These are phyloP conservation scores for Limenitis camilla DNA, from an alignment of 2,888 invertebrate species.

Conservation along the genomic window DNA sequence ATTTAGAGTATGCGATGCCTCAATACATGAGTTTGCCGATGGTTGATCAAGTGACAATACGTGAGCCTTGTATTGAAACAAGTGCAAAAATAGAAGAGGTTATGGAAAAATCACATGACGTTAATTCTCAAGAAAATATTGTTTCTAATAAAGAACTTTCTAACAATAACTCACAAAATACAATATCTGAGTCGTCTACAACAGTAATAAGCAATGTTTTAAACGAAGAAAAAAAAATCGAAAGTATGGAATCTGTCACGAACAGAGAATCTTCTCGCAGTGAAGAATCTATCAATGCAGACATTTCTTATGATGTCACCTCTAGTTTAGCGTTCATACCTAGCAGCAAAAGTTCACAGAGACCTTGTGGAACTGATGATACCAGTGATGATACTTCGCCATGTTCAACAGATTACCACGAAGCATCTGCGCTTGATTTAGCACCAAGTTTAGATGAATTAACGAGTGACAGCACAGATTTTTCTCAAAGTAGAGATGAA, in stretches of 20 bases:
- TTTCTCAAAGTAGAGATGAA: conserved; percentile 66
- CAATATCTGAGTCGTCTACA: conserved; percentile 23
- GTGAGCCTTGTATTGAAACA: conserved; percentile 29
- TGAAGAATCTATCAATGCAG: conserved; percentile 62
- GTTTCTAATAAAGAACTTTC: conserved; percentile 1
- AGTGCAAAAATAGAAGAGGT: conserved; percentile 32
- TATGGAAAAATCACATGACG: conserved; percentile 27
- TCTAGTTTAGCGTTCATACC: conserved; percentile 68
- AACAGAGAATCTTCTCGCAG: conserved; percentile 54
- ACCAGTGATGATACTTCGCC: conserved; percentile 66
- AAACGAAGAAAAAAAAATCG: conserved; percentile 42
- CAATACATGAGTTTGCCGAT: conserved; percentile 62
- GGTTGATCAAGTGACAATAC: conserved; percentile 33
- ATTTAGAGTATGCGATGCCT: conserved; percentile 63
- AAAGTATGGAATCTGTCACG: conserved; percentile 33
- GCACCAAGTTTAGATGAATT: conserved; percentile 60
- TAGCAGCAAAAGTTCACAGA: conserved; percentile 61
- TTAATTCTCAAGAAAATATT: conserved; percentile 22
- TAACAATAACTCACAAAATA: conserved; percentile 11
- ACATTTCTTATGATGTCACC: conserved; percentile 63
- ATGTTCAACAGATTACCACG: conserved; percentile 68
- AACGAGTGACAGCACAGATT: conserved; percentile 62
- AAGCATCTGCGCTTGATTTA: conserved; percentile 64
- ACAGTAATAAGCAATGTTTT: conserved; percentile 32
- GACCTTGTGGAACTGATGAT: conserved; percentile 47